Evolutionary conservation across 2,113 vertebrate genomes (phyloP).

Genomic region (Pterocles burchelli): DNA sequence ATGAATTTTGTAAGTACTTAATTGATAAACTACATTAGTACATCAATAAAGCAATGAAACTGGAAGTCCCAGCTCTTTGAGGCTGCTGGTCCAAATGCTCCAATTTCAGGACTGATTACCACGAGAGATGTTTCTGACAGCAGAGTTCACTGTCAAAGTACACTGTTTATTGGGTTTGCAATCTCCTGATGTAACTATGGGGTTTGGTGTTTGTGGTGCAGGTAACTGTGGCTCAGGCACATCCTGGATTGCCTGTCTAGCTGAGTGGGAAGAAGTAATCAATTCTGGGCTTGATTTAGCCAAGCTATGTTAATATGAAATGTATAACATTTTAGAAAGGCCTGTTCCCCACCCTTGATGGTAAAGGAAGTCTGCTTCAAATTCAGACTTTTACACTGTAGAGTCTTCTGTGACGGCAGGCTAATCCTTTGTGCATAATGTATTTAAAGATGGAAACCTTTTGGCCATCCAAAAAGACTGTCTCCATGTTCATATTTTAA

Average conservation of each 20-base stretch:
- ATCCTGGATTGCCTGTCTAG: neutral
- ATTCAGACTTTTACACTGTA: neutral
- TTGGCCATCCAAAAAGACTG: neutral
- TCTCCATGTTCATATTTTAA: neutral
- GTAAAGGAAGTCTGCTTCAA: neutral
- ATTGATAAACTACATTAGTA: neutral
- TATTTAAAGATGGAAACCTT: neutral
- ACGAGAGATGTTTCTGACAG: neutral
- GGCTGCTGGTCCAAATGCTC: neutral
- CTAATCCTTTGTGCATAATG: neutral
- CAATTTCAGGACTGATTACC: neutral
- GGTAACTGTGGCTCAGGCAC: neutral
- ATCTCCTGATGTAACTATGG: neutral
- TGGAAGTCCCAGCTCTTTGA: neutral
- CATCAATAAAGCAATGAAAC: neutral
- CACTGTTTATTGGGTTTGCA: neutral
- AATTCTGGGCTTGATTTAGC: neutral
- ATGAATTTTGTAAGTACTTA: constrained; percentile 60
- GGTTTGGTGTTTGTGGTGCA: neutral
- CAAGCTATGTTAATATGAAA: neutral
- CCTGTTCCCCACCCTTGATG: neutral
- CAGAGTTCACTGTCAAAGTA: neutral
- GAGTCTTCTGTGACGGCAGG: neutral
- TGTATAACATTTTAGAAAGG: neutral
- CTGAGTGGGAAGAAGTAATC: neutral